These are phyloP conservation scores for Drosophila lutescens DNA, from an alignment of 2,888 invertebrate genomes.

Conservation along the genomic window DNA sequence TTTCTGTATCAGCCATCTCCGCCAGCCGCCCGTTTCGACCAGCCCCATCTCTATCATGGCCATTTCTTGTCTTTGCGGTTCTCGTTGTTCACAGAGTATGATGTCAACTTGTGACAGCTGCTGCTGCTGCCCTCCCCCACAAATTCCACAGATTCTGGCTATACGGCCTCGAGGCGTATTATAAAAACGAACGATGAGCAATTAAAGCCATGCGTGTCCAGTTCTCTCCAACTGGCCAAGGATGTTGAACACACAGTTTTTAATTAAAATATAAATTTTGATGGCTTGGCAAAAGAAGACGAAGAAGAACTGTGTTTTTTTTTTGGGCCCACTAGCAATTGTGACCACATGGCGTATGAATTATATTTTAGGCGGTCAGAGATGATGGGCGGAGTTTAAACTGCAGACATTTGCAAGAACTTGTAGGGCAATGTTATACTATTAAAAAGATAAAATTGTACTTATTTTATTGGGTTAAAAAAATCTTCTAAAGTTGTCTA, in stretches of 20 bases:
- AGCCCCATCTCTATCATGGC: constrained; percentile 26
- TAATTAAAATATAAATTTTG: constrained; percentile 61
- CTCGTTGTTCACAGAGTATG: constrained; percentile 41
- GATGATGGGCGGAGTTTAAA: neutral
- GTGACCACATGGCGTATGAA: constrained; percentile 60
- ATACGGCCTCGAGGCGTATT: constrained; percentile 30
- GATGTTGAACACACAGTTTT: constrained; percentile 56
- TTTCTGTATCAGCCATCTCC: constrained; percentile 33
- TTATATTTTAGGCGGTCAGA: constrained; percentile 10
- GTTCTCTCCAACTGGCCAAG: constrained; percentile 39
- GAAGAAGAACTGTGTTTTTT: constrained; percentile 8
- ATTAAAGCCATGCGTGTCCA: constrained; percentile 69
- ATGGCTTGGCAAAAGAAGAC: constrained; percentile 25
- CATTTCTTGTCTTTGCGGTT: constrained; percentile 56
- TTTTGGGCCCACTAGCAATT: constrained; percentile 23
- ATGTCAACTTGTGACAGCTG: constrained; percentile 65
- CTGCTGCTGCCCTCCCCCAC: constrained; percentile 25
- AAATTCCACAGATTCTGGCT: constrained; percentile 16
- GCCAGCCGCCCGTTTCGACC: neutral
- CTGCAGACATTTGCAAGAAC: neutral
- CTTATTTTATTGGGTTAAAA: neutral
- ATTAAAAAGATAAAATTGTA: no score
- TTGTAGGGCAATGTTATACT: neutral
- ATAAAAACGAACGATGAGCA: constrained; percentile 50
- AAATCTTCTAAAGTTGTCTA: no score